A percentile compares a stretch with the other conserved stretches of the same genome.
These are phyloP conservation scores for Heteropelma amictum DNA, from an alignment of 2,888 invertebrate genomes.

Conservation along the genomic window DNA sequence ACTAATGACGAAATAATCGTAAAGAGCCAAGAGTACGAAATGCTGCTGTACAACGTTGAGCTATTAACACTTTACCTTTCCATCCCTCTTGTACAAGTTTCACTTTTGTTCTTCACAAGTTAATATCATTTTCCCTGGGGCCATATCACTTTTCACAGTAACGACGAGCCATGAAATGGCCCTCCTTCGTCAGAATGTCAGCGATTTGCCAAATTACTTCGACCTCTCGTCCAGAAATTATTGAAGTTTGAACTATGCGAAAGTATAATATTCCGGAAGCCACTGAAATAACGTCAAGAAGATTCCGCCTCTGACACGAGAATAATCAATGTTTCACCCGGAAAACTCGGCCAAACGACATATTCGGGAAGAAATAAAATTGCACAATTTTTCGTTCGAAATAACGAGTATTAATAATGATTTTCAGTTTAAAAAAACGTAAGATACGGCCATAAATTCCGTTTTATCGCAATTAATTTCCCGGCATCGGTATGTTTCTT, in stretches of 20 bases:
- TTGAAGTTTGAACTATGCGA: constrained; percentile 21
- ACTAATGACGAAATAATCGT: constrained; percentile 4
- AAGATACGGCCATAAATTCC: too few relatives aligned
- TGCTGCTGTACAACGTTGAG: constrained; percentile 49
- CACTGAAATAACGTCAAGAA: background rate
- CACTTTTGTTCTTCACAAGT: background rate
- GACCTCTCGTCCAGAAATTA: constrained; percentile 31
- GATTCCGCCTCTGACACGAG: constrained; percentile 23
- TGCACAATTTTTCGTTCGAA: background rate
- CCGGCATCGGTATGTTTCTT: too few relatives aligned
- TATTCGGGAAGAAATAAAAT: too few relatives aligned
- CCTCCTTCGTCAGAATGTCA: background rate
- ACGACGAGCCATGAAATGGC: background rate
- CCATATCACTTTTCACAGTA: too few relatives aligned
- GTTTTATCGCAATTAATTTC: too few relatives aligned
- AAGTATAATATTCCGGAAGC: background rate
- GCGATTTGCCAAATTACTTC: constrained; percentile 41
- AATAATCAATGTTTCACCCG: constrained; percentile 36
- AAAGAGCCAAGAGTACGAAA: background rate
- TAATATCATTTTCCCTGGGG: too few relatives aligned
- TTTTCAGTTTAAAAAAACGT: too few relatives aligned
- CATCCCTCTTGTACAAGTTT: constrained; percentile 34
- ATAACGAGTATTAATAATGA: too few relatives aligned
- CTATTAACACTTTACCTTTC: constrained; percentile 41
- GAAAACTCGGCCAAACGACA: too few relatives aligned